Conservation (phyloP, 2,113 vertebrate genomes). For the Bubo blakistoni region DNA sequence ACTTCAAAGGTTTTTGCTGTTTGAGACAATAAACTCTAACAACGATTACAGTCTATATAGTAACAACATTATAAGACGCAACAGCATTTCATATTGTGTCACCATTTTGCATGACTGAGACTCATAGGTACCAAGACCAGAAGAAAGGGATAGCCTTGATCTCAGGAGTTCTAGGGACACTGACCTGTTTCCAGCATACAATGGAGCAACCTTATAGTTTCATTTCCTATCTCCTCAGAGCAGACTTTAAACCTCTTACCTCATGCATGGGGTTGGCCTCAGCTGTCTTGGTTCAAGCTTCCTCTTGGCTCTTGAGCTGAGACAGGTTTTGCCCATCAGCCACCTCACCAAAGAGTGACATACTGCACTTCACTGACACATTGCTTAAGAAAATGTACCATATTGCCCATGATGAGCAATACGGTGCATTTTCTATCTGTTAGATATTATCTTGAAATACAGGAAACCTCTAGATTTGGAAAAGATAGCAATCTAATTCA, state of each 20-base stretch:
- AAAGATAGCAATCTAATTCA: not conserved
- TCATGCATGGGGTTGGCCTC: not conserved
- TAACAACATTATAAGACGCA: not conserved
- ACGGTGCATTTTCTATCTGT: not conserved
- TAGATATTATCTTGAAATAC: not conserved
- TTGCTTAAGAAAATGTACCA: not conserved
- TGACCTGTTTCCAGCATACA: not conserved
- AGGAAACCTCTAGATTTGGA: not conserved
- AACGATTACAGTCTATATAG: fast-evolving
- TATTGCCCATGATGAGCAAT: not conserved
- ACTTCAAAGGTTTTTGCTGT: not conserved
- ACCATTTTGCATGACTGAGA: not conserved
- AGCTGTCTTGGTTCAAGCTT: not conserved
- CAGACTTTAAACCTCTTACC: not conserved
- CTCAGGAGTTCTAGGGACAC: not conserved
- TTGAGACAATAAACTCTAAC: not conserved
- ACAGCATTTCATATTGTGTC: not conserved
- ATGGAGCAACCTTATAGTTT: not conserved
- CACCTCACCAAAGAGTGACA: not conserved
- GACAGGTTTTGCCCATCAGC: not conserved
- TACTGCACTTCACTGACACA: not conserved
- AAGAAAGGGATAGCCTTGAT: not conserved
- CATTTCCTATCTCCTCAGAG: fast-evolving
- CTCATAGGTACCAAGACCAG: not conserved
- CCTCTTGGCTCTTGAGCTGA: not conserved